Conservation (phyloP, 1,140 invertebrate genomes). For the Mizuhopecten yessoensis region DNA sequence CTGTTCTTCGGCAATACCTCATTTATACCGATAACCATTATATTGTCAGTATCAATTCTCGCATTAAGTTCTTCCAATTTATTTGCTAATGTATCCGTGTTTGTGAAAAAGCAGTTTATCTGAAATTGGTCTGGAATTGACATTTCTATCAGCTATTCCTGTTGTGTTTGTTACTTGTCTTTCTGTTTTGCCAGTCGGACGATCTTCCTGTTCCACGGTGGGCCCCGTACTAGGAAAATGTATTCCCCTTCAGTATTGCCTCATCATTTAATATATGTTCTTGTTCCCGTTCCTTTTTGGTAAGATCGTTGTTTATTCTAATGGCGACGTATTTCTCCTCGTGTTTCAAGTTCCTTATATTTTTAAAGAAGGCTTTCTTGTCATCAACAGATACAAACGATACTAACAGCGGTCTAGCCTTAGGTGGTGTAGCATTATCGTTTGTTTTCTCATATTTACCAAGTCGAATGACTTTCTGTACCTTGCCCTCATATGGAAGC, state of each 20-base stretch:
- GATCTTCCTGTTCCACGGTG: not conserved
- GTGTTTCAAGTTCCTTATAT: not conserved
- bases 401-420: not conserved
- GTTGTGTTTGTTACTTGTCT: not conserved
- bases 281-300: not conserved
- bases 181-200: not conserved
- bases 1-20: not conserved
- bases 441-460: not conserved
- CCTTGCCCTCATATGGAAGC: not conserved
- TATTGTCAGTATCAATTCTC: not conserved
- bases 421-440: too few relatives aligned
- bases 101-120: not conserved
- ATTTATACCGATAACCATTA: not conserved
- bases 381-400: not conserved
- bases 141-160: too few relatives aligned
- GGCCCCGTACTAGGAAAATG: not conserved
- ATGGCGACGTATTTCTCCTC: not conserved
- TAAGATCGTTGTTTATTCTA: not conserved
- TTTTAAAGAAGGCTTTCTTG: not conserved
- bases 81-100: not conserved
- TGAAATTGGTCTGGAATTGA: too few relatives aligned
- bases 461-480: not conserved
- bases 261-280: not conserved
- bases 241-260: not conserved
- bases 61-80: too few relatives aligned